Conservation (phyloP, 2,113 vertebrate genomes). For the Oncorhynchus tshawytscha region DNA sequence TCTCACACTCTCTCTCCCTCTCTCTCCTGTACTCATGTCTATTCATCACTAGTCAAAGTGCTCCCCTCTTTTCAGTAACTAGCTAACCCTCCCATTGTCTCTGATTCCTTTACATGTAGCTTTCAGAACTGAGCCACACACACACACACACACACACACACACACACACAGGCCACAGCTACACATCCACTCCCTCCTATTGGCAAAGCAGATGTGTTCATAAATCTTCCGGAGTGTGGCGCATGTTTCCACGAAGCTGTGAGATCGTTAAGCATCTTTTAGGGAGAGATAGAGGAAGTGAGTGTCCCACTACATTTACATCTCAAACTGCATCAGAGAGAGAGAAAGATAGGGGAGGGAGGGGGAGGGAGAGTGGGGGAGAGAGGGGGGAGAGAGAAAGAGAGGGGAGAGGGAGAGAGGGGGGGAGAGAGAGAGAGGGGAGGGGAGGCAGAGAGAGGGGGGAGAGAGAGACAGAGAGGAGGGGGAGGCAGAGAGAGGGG, state of each 20-base stretch:
- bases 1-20: constrained; percentile 15
- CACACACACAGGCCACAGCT: background rate
- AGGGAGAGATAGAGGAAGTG: background rate
- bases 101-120: background rate
- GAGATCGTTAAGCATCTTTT: constrained; percentile 21
- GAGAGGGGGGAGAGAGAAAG: no score
- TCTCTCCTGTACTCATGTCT: constrained; percentile 69
- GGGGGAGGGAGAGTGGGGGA: no score
- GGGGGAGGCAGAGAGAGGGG: no score
- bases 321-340: background rate
- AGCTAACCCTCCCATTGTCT: background rate
- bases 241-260: background rate
- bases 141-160: no score
- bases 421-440: no score
- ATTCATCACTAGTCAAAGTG: constrained; percentile 82
- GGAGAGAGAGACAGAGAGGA: no score
- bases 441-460: no score
- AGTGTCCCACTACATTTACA: background rate
- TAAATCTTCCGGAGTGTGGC: constrained; percentile 11
- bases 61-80: constrained; percentile 34
- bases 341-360: no score
- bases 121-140: background rate
- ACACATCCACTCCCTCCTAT: background rate
- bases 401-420: no score
- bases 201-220: constrained; percentile 27